Percentiles rank a stretch among this genome's conserved stretches.
phyloP scores from a whole-genome alignment of 2,113 vertebrate species.

The Tenebrosternarchus preto region DNA sequence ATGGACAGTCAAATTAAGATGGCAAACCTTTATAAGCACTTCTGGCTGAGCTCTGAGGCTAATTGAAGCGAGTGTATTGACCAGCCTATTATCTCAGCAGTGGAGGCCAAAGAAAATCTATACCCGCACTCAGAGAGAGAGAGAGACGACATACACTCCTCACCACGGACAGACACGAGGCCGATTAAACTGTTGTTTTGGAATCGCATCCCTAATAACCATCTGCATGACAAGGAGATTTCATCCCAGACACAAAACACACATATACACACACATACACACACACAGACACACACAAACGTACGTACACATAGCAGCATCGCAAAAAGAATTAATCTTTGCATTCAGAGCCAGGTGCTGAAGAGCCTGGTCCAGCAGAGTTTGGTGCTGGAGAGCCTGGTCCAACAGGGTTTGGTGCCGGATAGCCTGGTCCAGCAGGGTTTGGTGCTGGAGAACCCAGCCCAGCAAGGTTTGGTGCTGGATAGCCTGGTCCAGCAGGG shows the following conservation, averaged over 20 bases:
- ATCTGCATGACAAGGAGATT: conserved; percentile 27
- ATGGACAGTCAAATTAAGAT: no score
- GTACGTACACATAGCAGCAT: neutral
- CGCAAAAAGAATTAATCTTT: neutral
- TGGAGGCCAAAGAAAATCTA: conserved; percentile 42
- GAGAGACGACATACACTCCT: conserved; percentile 15
- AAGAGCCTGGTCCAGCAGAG: no score
- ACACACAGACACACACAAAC: neutral
- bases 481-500: no score
- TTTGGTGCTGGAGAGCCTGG: no score
- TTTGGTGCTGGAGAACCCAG: no score
- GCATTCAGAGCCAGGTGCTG: no score
- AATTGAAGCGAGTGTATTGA: conserved; percentile 35
- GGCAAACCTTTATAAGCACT: no score
- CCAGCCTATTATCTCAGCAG: conserved; percentile 37
- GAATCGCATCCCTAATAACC: conserved; percentile 26
- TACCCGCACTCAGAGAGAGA: conserved; percentile 25
- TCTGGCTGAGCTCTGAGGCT: neutral
- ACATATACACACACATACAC: neutral
- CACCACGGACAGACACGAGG: conserved; percentile 14
- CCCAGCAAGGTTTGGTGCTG: no score
- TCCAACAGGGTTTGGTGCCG: no score
- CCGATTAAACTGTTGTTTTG: conserved; percentile 35
- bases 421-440: no score
- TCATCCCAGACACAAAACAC: neutral